phyloP scores from a whole-genome alignment of 2,113 vertebrate genomes.

The Elephantulus edwardii region DNA sequence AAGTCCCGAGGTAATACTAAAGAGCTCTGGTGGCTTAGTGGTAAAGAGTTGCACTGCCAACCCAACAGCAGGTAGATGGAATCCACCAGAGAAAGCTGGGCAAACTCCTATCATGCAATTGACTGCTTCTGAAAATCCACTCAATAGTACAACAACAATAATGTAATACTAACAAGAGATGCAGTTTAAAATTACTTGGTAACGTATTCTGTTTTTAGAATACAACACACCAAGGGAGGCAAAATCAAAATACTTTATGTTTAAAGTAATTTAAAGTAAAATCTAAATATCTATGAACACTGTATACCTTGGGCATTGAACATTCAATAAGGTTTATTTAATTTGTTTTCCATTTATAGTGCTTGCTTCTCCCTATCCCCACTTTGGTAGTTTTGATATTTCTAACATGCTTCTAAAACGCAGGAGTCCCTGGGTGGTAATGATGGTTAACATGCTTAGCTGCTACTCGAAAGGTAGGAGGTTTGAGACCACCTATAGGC shows the following conservation, averaged over 20 bases:
- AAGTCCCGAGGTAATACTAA: neutral
- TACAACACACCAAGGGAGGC: neutral
- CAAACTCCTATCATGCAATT: too few species aligned
- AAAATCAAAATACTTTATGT: constrained; percentile 4
- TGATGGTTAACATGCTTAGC: neutral
- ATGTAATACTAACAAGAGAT: neutral
- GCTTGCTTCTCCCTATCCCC: neutral
- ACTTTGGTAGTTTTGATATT: neutral
- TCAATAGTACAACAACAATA: too few species aligned
- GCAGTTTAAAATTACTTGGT: neutral
- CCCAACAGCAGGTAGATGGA: too few species aligned
- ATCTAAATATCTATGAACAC: neutral
- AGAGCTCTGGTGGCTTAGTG: too few species aligned
- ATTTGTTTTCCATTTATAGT: neutral
- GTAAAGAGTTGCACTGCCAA: too few species aligned
- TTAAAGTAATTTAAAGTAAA: constrained; percentile 12
- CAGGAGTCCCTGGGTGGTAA: neutral
- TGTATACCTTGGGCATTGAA: neutral
- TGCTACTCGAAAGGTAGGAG: neutral
- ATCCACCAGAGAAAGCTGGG: too few species aligned
- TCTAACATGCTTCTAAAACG: neutral
- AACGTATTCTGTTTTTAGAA: constrained; percentile 28
- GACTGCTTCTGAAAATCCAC: too few species aligned
- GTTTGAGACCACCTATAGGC: neutral
- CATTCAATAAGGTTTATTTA: neutral